These are phyloP conservation scores for Vanacampus margaritifer DNA, from an alignment of 2,113 vertebrate genomes.

Conservation along the genomic window DNA sequence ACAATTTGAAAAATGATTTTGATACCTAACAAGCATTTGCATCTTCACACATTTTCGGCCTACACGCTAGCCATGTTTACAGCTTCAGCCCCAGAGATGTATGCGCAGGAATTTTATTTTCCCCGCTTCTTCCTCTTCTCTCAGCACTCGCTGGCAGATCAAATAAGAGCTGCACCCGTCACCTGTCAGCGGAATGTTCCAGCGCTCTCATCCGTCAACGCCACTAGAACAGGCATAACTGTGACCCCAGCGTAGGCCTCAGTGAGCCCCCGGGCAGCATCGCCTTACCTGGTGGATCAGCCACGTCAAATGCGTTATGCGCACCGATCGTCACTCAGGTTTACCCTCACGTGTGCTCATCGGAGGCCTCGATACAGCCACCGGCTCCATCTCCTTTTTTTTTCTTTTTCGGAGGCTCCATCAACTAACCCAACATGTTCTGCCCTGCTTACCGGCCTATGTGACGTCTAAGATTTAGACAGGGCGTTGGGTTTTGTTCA, in stretches of 20 bases:
- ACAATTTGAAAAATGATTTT: slow-evolving; percentile 5
- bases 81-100: slow-evolving; percentile 23
- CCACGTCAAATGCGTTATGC: slow-evolving; percentile 7
- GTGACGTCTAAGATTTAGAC: slow-evolving; percentile 79
- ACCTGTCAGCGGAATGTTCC: slow-evolving; percentile 74
- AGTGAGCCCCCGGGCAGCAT: slow-evolving; percentile 44
- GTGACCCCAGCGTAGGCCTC: slow-evolving; percentile 42
- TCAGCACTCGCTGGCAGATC: slow-evolving; percentile 69
- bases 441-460: slow-evolving; percentile 68
- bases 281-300: slow-evolving; percentile 38
- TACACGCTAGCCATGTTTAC: slow-evolving; percentile 7
- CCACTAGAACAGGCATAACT: slow-evolving; percentile 47
- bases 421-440: slow-evolving; percentile 72
- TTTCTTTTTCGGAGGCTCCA: no score
- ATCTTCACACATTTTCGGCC: neutral
- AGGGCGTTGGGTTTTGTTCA: slow-evolving; percentile 72
- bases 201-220: slow-evolving; percentile 65
- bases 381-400: slow-evolving; percentile 57
- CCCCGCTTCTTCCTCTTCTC: slow-evolving; percentile 65
- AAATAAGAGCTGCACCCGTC: slow-evolving; percentile 63
- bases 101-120: slow-evolving; percentile 37
- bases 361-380: slow-evolving; percentile 41
- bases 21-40: slow-evolving; percentile 1
- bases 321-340: slow-evolving; percentile 20
- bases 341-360: slow-evolving; percentile 49